Base-by-base conservation (phyloP, 2,113 vertebrate genomes). In the Puntigrus tetrazona region DNA sequence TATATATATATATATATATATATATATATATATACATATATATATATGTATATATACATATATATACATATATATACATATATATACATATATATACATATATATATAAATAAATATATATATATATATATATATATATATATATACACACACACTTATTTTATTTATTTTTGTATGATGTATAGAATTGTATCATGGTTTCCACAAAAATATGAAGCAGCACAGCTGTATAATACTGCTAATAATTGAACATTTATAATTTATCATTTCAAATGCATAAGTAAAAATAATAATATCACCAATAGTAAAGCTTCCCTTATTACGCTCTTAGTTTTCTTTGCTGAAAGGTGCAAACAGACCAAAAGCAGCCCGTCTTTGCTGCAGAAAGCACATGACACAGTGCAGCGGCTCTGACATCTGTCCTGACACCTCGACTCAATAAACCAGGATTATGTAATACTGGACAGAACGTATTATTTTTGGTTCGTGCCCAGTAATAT, bases 381-480 rank as follows among this genome's bases (percentile, higher is more conserved):
- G 31, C 36, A 36, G 34, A 65, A 65, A 20, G 0, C 29, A 8
- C 6, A 67, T 18, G 29, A 65, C 18, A 8, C 29, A 29, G 4
- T 16, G 25, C 5, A 29, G 50, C 16, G 2, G 50, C 50, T 65
- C 6, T 18, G 29, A 65, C 61, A 65, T 34, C 5, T 34, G 18
- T 22, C 74, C 29, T 36, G 31, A 38, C 50, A 36, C 75, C 31
- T 55, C 11, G 1, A 69, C 18, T 78, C 31, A 36, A 55, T 55
- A 55, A 57, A 52, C 47, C 74, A 76, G 50, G 20, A 36, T 78
- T 57, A 38, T 5, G 22, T 9, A 38, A 78, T n/a, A 25, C 31
- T 57, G 50, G 29, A 55, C 50, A 77, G 29, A 10, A 18, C 11
- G 45, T 18, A 18, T 75, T 76, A 76, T 76, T 76, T 76, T 76